These are phyloP conservation scores for Cottus gobio DNA, from an alignment of 2,113 vertebrate species.

Conservation along the genomic window DNA sequence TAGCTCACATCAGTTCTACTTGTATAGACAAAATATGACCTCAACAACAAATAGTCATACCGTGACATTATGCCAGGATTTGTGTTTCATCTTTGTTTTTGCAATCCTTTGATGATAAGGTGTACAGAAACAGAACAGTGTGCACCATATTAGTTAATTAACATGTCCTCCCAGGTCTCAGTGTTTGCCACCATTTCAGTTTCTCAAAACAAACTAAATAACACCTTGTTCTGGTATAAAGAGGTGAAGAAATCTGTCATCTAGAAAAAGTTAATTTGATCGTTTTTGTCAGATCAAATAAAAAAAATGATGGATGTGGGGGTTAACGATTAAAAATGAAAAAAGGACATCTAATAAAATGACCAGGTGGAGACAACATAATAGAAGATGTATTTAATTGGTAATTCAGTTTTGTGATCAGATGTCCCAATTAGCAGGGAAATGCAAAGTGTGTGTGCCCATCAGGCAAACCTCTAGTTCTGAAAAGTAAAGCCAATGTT, in stretches of 20 bases:
- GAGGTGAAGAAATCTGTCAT: constrained; percentile 19
- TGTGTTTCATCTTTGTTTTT: constrained; percentile 40
- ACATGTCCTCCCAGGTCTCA: constrained; percentile 54
- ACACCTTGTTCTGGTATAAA: constrained; percentile 7
- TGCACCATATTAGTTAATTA: constrained; percentile 52
- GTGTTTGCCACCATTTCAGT: constrained; percentile 31
- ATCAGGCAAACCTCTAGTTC: neutral
- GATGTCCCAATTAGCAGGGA: no score
- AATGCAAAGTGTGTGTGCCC: no score
- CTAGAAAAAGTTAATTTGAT: neutral
- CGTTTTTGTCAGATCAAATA: constrained; percentile 19
- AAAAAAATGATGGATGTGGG: neutral
- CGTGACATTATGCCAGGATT: neutral
- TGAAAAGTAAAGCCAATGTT: neutral
- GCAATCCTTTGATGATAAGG: constrained; percentile 50
- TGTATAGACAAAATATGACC: constrained; percentile 32
- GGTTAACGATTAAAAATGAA: neutral
- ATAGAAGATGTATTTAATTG: no score
- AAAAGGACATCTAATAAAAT: neutral
- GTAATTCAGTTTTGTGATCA: neutral
- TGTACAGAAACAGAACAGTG: constrained; percentile 28
- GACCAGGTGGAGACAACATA: neutral
- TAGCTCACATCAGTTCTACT: neutral
- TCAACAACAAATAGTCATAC: constrained; percentile 22
- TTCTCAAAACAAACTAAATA: constrained; percentile 19